Evolutionary conservation across 1,140 invertebrate species (phyloP), one percentile per base, ranked within the genome.

Genomic region (Aphidius ervi): DNA sequence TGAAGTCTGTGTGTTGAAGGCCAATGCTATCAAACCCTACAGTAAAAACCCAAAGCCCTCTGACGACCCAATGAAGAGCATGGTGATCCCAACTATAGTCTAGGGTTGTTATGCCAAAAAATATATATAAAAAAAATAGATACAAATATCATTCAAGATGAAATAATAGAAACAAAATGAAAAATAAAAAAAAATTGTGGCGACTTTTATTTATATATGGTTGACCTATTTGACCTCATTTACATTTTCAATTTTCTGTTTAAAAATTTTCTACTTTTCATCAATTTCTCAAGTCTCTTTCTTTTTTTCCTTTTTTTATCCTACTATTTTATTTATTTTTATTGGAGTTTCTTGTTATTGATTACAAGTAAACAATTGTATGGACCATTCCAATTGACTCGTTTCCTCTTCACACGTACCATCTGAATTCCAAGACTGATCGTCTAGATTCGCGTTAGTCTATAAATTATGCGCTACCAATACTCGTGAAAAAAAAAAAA

Each of bases 401-500:
- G 31, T 48, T 48, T 48, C 8, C 5, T 41, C 23, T 58, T 57
- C 9, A 54, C 39, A 40, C 9, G 52, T 54, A n/a, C 46, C 1
- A 40, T 16, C 40, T 42, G 4, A 45, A n/a, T 40, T 23, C 16
- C 20, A 59, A 53, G 43, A 50, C 46, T 41, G 41, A 49, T 53
- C 37, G 58, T 41, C 23, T 16, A 41, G 16, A 23, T 37, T 52
- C 48, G 58, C 49, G 58, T 59, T 47, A 56, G 54, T 1, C 16
- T 20, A 56, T 56, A 56, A 46, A 56, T 56, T 56, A 46, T 56
- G 54, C 54, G 16, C 52, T 40, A 52, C 8, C 50, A 42, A n/a
- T 8, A 5, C 52, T 31, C 23, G 2, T 31, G 23, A 31, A 31
- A 31, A 31, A 31, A 31, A 31, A 31, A 31, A 31, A 31, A 31